These are phyloP conservation scores for Drosophila cardini DNA, from an alignment of 1,140 invertebrate genomes.

Conservation along the genomic window DNA sequence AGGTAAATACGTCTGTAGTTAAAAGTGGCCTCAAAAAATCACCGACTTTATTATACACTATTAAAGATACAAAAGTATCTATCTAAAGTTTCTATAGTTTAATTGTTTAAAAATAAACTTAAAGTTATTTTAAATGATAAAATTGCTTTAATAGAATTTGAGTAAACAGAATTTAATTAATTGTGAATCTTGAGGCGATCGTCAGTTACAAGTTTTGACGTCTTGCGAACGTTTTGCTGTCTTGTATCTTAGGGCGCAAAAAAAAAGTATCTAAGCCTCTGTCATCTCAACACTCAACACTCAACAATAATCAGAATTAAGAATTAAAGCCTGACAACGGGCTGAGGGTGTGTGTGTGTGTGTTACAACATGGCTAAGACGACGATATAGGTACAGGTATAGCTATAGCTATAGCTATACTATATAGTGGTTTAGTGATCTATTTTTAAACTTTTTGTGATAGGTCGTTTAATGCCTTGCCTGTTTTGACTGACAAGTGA, in stretches of 20 bases:
- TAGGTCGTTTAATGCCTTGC: conserved; percentile 38
- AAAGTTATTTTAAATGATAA: background rate
- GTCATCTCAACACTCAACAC: conserved; percentile 32
- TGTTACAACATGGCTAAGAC: conserved; percentile 2
- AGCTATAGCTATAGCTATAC: no score
- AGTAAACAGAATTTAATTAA: conserved; percentile 43
- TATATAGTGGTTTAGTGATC: background rate
- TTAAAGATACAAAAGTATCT: background rate
- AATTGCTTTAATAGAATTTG: conserved; percentile 9
- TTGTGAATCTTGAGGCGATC: conserved; percentile 9
- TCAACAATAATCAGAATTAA: conserved; percentile 41
- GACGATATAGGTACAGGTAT: conserved; percentile 29
- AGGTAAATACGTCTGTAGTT: conserved; percentile 16
- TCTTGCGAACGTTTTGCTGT: conserved; percentile 41
- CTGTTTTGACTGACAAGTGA: conserved; percentile 46
- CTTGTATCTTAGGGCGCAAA: conserved; percentile 1
- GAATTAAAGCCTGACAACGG: conserved; percentile 29
- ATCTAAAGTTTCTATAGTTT: background rate
- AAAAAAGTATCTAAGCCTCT: conserved; percentile 22
- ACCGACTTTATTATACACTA: conserved; percentile 12
- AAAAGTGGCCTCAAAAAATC: background rate
- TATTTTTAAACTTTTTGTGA: conserved; percentile 38
- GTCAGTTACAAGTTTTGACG: conserved; percentile 46
- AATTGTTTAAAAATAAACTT: background rate
- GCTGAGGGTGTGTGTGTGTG: conserved; percentile 13